Base-by-base conservation (phyloP, 2,888 invertebrate genomes). In the Pheosia gnoma region DNA sequence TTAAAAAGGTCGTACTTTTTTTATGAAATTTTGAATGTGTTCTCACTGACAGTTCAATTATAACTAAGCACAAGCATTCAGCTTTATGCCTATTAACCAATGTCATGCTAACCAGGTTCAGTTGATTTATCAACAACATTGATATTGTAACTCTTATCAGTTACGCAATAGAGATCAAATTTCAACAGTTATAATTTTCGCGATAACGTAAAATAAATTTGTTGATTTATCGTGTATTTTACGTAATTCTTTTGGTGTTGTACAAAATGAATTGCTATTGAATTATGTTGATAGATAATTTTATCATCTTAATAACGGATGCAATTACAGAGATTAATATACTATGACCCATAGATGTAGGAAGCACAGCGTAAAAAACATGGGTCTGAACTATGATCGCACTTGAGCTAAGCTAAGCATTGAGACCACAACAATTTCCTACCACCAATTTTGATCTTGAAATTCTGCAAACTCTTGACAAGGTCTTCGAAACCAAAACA, bases 11-110 rank as follows among this genome's bases (percentile, higher is more conserved):
- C 25, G 25, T 47, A n/a, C n/a, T n/a, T n/a, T 45, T 45, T 47
- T 5, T 11, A 11, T n/a, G 5, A 11, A 11, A 47, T n/a, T 9
- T n/a, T 11, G 9, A 47, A 11, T 47, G 47, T 47, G 47, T 47
- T 47, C 47, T 47, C 47, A 41, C 56, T 13, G 57, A 57, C 57
- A 45, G 43, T 45, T 36, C 13, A 45, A 45, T 25, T 57, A 57
- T 25, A 45, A 57, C 57, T 57, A 55, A 55, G 39, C 41, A 43
- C 39, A 5, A 9, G n/a, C 56, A 56, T 56, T 56, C 41, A 45
- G 45, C 25, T 57, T 45, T 57, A 45, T 57, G 43, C 36, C n/a
- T 36, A 57, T 10, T 56, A 43, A 13, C 56, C 57, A 57, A 57
- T 45, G 57, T 36, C 57, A 45, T 45, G 57, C 41, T 41, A 25